Evolutionary conservation across 2,888 invertebrate genomes (phyloP), one percentile per base, ranked within the genome.

Genomic region (Leptodirus hochenwartii): DNA sequence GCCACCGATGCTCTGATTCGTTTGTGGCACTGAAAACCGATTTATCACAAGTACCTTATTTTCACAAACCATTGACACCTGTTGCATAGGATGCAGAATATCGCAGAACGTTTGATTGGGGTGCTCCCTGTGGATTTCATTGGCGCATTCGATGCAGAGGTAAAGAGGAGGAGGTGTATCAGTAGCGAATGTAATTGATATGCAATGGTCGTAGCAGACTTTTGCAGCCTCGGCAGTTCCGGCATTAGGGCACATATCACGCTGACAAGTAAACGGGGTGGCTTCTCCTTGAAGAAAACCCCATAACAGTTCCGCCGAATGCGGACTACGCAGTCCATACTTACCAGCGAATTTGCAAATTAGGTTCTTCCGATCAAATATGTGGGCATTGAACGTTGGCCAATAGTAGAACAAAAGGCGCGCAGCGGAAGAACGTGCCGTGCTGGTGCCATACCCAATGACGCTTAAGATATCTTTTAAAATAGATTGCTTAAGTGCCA

Each of bases 381-480:
- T 68, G 47, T 84, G 82, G 14, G 91, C 82, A 56, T 95, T 91
- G 47, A 96, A 81, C 3, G 93, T 84, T 4, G 98, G 98, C 95
- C 96, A 98, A 56, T 98, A 98, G 61, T 95, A 91, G 59, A 98
- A 96, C 27, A 98, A 67, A 22, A 98, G 64, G 58, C 95, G 91
- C 30, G 91, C 91, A 2, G 96, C 96, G 1, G 91, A 88, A n/a
- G 87, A 75, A 29, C 93, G 61, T 1, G 95, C 85, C 29, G 81
- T 78, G 38, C 85, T 77, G 1, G 96, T 93, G 25, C 98, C 98
- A 56, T 95, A 88, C 8, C 96, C 95, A 39, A 96, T 82, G 17
- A 95, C 91, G 51, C 87, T 84, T 17, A 98, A 63, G 34, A 98
- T 69, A 54, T 98, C 95, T 57, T 84, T 85, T 25, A 88, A 78